Percentiles rank a stretch among this genome's conserved stretches.
Evolutionary conservation across 2,888 invertebrate species (phyloP).

Genomic region (Parochlus steinenii): DNA sequence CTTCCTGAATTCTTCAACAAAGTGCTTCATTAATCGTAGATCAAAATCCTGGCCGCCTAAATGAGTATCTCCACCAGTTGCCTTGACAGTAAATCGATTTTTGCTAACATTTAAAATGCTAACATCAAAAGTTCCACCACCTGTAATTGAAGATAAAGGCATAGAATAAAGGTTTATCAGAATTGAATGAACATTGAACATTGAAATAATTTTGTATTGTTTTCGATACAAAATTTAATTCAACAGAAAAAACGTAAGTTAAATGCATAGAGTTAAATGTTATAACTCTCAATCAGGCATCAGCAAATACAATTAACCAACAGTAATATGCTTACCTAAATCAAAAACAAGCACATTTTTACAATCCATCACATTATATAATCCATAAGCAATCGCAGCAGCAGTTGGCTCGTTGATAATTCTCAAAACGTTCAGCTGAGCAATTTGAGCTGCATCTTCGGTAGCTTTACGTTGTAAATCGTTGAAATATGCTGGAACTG

Average conservation of each 20-base stretch:
- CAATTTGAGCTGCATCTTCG: conserved; percentile 88
- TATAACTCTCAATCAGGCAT: no score
- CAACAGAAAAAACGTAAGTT: no score
- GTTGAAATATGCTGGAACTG: conserved; percentile 93
- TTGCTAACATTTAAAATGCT: conserved; percentile 96
- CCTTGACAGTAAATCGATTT: conserved; percentile 93
- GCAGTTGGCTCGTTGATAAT: conserved; percentile 95
- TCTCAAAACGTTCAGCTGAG: conserved; percentile 79
- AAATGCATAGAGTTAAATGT: no score
- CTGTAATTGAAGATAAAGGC: no score
- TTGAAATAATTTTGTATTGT: no score
- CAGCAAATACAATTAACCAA: no score
- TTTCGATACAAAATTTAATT: no score
- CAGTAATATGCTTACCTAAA: conserved; percentile 10
- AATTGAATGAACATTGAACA: no score
- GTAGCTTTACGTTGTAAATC: conserved; percentile 92
- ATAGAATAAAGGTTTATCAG: no score
- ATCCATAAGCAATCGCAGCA: conserved; percentile 86
- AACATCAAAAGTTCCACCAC: conserved; percentile 94
- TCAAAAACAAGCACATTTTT: conserved; percentile 47
- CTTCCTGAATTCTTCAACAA: conserved; percentile 71
- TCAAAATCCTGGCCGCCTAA: conserved; percentile 95
- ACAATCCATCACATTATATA: conserved; percentile 59
- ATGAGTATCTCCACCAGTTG: conserved; percentile 91
- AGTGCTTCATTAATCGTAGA: conserved; percentile 67